phyloP scores from a whole-genome alignment of 2,113 vertebrate genomes.

The Mionectes macconnelli region DNA sequence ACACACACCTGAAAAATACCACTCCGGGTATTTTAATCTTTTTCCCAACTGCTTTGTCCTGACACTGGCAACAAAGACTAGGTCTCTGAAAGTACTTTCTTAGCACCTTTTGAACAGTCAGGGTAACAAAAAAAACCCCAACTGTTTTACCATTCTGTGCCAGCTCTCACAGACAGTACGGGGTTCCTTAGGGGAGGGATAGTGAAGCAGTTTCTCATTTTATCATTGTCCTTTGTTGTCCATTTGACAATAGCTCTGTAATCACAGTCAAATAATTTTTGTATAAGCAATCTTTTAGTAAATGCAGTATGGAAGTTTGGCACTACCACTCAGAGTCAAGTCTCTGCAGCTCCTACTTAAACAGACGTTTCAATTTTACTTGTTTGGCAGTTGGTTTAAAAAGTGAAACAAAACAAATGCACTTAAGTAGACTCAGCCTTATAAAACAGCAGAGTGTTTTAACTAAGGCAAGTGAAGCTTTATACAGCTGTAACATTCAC shows the following conservation, averaged over 20 bases:
- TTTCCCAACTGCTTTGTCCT: not conserved
- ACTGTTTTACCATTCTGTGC: not conserved
- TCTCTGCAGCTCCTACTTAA: not conserved
- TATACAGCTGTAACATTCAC: not conserved
- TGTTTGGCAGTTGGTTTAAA: not conserved
- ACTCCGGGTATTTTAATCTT: not conserved
- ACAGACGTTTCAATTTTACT: not conserved
- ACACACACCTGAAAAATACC: not conserved
- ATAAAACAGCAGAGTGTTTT: not conserved
- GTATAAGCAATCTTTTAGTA: not conserved
- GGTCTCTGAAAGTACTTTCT: not conserved
- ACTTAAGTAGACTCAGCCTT: not conserved
- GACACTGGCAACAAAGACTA: not conserved
- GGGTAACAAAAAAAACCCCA: not conserved
- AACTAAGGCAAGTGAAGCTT: not conserved
- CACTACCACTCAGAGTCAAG: not conserved
- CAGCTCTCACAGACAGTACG: not conserved
- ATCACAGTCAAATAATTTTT: not conserved
- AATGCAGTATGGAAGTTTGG: not conserved
- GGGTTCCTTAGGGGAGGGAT: not conserved
- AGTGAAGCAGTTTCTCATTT: not conserved
- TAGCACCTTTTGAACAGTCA: not conserved
- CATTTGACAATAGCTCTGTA: not conserved
- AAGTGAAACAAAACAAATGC: not conserved
- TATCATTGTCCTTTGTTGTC: not conserved